Conservation (phyloP, 53 echinoderm and acorn worm species). For the Astropecten irregularis region DNA sequence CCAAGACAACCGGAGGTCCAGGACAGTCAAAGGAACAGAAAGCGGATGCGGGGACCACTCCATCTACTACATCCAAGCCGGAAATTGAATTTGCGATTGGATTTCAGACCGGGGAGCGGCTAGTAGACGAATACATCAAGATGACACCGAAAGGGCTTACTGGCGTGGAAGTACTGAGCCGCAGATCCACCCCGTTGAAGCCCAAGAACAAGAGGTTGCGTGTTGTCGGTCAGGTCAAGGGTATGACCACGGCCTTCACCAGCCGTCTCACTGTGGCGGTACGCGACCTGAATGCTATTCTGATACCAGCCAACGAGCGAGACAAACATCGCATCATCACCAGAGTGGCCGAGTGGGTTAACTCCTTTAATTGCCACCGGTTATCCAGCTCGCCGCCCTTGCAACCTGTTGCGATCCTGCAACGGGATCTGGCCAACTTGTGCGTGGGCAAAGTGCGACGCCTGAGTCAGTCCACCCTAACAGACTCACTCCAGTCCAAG, state of each 20-base stretch:
- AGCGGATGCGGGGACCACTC: too few relatives aligned
- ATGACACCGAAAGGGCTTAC: constrained; percentile 12
- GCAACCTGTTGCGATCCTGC: not conserved
- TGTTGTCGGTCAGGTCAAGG: constrained; percentile 16
- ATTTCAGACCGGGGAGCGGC: not conserved
- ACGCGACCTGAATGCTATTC: not conserved
- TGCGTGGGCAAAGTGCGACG: constrained; percentile 6
- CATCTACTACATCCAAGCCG: too few relatives aligned
- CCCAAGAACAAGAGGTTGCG: constrained; percentile 6
- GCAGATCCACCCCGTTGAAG: too few relatives aligned
- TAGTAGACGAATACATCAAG: too few relatives aligned
- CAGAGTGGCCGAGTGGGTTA: constrained; percentile 13
- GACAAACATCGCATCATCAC: not conserved
- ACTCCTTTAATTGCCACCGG: too few relatives aligned
- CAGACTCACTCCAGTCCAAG: not conserved
- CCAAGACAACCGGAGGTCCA: too few relatives aligned
- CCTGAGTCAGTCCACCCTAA: not conserved
- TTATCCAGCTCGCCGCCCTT: not conserved
- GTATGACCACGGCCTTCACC: not conserved
- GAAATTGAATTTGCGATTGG: constrained; percentile 18
- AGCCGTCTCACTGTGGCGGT: constrained; percentile 6
- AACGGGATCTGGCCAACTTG: constrained; percentile 12
- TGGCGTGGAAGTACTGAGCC: too few relatives aligned
- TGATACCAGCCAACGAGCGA: not conserved
- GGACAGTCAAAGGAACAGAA: too few relatives aligned